Percentiles rank a stretch among this genome's conserved stretches.
Conservation (phyloP, 1,140 invertebrate genomes). For the Tigriopus japonicus region DNA sequence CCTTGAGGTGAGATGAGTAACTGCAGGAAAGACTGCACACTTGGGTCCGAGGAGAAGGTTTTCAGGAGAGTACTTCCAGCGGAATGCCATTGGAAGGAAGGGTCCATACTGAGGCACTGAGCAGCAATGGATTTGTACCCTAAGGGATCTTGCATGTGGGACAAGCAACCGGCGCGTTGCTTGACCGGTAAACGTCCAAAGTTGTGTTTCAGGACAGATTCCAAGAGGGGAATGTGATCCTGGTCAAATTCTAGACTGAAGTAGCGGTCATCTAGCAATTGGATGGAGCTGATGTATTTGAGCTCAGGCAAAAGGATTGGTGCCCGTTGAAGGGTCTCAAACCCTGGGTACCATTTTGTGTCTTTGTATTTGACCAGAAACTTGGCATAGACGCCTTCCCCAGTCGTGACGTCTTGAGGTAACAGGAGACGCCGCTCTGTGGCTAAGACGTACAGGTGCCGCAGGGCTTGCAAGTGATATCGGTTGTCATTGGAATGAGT, state of each 20-base stretch:
- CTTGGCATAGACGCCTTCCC: conserved; percentile 52
- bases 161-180: conserved; percentile 67
- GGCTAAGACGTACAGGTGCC: conserved; percentile 85
- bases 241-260: conserved; percentile 66
- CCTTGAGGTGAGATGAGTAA: conserved; percentile 34
- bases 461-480: conserved; percentile 83
- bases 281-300: conserved; percentile 45
- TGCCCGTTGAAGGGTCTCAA: conserved; percentile 40
- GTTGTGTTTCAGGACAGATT: conserved; percentile 43
- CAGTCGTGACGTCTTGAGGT: conserved; percentile 61
- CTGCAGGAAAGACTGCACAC: conserved; percentile 34
- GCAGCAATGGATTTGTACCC: conserved; percentile 62
- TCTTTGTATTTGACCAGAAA: conserved; percentile 40
- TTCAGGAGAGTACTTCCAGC: conserved; percentile 29
- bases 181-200: conserved; percentile 60
- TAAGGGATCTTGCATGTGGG: conserved; percentile 68
- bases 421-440: conserved; percentile 68
- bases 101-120: conserved; percentile 57
- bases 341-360: conserved; percentile 30
- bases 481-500: conserved; percentile 88
- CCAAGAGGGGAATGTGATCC: conserved; percentile 47
- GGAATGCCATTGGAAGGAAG: conserved; percentile 39
- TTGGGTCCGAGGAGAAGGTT: conserved; percentile 33
- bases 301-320: conserved; percentile 73
- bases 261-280: conserved; percentile 60